Percentiles rank a stretch among this genome's conserved stretches.
Evolutionary conservation across 1,140 invertebrate genomes (phyloP).

Genomic region (Drosophila navojoa): DNA sequence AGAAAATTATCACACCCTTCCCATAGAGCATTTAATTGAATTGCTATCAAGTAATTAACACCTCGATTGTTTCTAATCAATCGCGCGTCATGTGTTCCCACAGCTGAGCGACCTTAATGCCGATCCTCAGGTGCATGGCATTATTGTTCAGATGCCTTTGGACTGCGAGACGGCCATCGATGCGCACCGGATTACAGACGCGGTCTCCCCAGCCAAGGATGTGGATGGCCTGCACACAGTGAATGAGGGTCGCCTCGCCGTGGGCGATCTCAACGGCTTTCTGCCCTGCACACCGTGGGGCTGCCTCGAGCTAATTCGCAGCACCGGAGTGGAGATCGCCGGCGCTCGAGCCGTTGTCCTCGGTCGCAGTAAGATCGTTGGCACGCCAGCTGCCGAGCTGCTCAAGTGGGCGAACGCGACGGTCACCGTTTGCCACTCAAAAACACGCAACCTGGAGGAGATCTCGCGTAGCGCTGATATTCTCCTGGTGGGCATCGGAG

Average conservation of each 20-base stretch:
- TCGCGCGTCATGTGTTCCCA: conserved; percentile 80
- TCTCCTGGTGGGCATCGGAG: conserved; percentile 97
- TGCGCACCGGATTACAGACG: conserved; percentile 93
- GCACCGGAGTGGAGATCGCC: conserved; percentile 90
- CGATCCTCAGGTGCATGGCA: conserved; percentile 94
- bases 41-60: not conserved
- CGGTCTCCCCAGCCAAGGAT: conserved; percentile 94
- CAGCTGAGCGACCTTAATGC: conserved; percentile 92
- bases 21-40: not conserved
- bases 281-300: conserved; percentile 97
- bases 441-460: conserved; percentile 92
- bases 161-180: conserved; percentile 93
- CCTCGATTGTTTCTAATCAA: not conserved
- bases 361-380: conserved; percentile 98
- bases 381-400: conserved; percentile 96
- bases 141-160: conserved; percentile 98
- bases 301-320: conserved; percentile 95
- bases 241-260: conserved; percentile 94
- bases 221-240: conserved; percentile 96
- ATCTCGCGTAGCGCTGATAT: conserved; percentile 96
- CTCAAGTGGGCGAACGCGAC: conserved; percentile 98
- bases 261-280: conserved; percentile 94
- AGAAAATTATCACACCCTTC: not conserved
- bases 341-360: conserved; percentile 96
- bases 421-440: conserved; percentile 98